Percentiles rank a stretch among this genome's conserved stretches.
Conservation (phyloP, 2,797 vertebrate genomes). For the Epinephelus coioides region DNA sequence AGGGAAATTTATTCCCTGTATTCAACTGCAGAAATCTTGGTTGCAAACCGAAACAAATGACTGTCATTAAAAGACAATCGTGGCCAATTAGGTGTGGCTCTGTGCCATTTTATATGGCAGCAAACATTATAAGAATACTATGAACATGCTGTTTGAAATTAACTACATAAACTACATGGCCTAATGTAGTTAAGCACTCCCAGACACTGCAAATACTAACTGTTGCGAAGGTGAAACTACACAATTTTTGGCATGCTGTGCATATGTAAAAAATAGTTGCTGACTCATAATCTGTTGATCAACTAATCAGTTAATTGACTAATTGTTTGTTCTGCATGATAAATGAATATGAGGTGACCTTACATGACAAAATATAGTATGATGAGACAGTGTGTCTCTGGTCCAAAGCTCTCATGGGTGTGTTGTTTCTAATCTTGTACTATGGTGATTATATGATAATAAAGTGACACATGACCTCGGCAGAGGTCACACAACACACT, state of each 20-base stretch:
- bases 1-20: too few relatives aligned
- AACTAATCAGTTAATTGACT: not conserved
- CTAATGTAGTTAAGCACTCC: too few relatives aligned
- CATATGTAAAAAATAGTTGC: not conserved
- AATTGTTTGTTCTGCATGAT: not conserved
- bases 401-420: not conserved
- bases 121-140: too few relatives aligned
- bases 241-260: not conserved
- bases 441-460: not conserved
- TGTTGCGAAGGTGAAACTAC: not conserved
- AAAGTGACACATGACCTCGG: conserved; percentile 24
- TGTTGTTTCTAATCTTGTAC: conserved; percentile 13
- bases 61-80: too few relatives aligned
- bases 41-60: too few relatives aligned
- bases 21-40: too few relatives aligned
- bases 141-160: too few relatives aligned
- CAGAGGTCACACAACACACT: conserved; percentile 14
- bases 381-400: not conserved
- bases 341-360: not conserved
- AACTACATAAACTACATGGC: too few relatives aligned
- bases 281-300: not conserved
- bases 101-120: too few relatives aligned
- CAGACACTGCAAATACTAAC: not conserved
- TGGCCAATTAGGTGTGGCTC: too few relatives aligned
- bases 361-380: not conserved